These are phyloP conservation scores for Leucophenga maculata DNA, from an alignment of 2,888 invertebrate genomes.

Conservation along the genomic window DNA sequence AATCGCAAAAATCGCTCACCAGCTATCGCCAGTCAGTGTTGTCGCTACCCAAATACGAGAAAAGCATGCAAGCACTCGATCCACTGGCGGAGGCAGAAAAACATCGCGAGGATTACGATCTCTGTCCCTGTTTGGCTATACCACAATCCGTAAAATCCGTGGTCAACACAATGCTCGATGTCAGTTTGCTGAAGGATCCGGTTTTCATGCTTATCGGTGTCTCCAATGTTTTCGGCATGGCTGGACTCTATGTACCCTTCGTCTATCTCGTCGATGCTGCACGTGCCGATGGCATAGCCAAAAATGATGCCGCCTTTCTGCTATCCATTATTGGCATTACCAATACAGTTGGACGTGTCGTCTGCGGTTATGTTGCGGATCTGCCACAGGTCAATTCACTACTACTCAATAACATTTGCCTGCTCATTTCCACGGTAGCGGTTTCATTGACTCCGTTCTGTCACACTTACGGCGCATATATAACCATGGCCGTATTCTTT, in stretches of 20 bases:
- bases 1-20: conserved; percentile 91
- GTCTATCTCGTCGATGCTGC: conserved; percentile 93
- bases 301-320: conserved; percentile 76
- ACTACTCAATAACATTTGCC: conserved; percentile 92
- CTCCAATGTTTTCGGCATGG: conserved; percentile 97
- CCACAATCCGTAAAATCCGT: conserved; percentile 88
- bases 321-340: conserved; percentile 85
- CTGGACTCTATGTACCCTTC: conserved; percentile 97
- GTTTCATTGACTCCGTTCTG: conserved; percentile 90
- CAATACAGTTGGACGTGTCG: conserved; percentile 92
- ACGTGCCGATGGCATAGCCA: conserved; percentile 79
- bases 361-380: conserved; percentile 92
- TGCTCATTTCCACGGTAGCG: conserved; percentile 89
- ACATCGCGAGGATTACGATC: conserved; percentile 79
- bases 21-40: conserved; percentile 93
- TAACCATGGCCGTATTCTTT: conserved; percentile 88
- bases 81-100: conserved; percentile 72
- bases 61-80: conserved; percentile 78
- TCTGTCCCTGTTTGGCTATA: conserved; percentile 85
- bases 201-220: conserved; percentile 93
- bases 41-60: conserved; percentile 83
- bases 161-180: conserved; percentile 91
- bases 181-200: conserved; percentile 88
- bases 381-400: conserved; percentile 93
- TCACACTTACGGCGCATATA: conserved; percentile 81